A percentile compares a stretch with the other conserved stretches of the same genome.
These are phyloP conservation scores for Teinopalpus imperialis DNA, from an alignment of 2,888 invertebrate species.

Conservation along the genomic window DNA sequence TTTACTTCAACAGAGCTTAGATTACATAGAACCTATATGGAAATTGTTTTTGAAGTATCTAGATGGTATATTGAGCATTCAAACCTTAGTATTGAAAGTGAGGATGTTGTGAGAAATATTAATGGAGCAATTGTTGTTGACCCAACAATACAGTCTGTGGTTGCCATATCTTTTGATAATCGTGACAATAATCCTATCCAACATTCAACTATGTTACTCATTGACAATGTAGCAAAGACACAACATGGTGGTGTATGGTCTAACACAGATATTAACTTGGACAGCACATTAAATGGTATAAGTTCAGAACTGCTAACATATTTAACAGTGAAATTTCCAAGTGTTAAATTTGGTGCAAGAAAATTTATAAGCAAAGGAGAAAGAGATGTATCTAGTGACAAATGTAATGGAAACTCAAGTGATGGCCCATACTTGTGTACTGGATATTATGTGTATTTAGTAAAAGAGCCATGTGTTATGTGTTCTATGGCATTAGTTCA, in stretches of 20 bases:
- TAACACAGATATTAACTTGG: conserved; percentile 27
- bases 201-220: conserved; percentile 92
- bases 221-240: conserved; percentile 91
- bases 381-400: conserved; percentile 38
- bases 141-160: conserved; percentile 83
- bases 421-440: conserved; percentile 91
- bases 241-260: conserved; percentile 91
- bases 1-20: conserved; percentile 80
- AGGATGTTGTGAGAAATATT: conserved; percentile 35
- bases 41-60: conserved; percentile 79
- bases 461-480: conserved; percentile 95
- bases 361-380: conserved; percentile 53
- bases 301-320: conserved; percentile 54
- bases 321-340: conserved; percentile 53
- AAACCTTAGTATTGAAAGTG: conserved; percentile 19
- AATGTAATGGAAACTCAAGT: conserved; percentile 23
- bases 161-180: conserved; percentile 85
- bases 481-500: conserved; percentile 98
- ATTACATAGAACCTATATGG: conserved; percentile 83
- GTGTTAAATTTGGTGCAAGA: conserved; percentile 73
- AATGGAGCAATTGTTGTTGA: conserved; percentile 86
- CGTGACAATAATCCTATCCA: conserved; percentile 85
- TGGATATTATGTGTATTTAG: conserved; percentile 91
- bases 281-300: conserved; percentile 52
- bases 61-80: conserved; percentile 43